Base-by-base conservation (phyloP, 2,888 invertebrate genomes). In the Ellobium chinense region DNA sequence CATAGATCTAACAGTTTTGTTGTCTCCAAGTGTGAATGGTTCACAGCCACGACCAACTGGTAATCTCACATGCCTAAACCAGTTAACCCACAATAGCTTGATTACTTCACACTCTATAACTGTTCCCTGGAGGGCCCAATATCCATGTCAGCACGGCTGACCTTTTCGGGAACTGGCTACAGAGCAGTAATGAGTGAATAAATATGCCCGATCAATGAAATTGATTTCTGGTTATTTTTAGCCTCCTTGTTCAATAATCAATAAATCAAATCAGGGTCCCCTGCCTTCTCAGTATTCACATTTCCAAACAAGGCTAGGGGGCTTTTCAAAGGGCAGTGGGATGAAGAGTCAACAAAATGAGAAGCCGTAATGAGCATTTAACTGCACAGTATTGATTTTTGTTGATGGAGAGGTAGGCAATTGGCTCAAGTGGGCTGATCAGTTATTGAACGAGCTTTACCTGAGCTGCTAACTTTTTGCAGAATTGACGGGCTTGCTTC, bases 221-320 rank as follows among this genome's bases (percentile, higher is more conserved):
- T 18, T 60, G 60, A 27, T 36, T 37, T 12, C 46, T 46, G 18
- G 46, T 46, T 72, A 72, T 72, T 60, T 72, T 60, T 58, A 27
- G 36, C 58, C 5, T 14, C 14, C n/a, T 34, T 9, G 58, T 72
- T 60, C 72, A 58, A 24, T 27, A 36, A 72, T 72, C 72, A 72
- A 72, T 72, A 72, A 36, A 2, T 12, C 14, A 9, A 24, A 24
- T 36, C 7, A 12, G 60, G 72, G 46, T 46, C 54, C 27, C n/a
- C 34, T 29, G 31, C 31, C 24, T 60, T 54, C 4, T 18, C 34
- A 34, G 34, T 14, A 70, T 18, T 72, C 58, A 72, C 46, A 72
- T 5, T 36, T 72, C 72, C 27, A 72, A 36, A 58, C 37, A n/a
- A 36, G 36, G 58, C 34, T 3, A 24, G 66, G 24, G 29, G 27